phyloP scores from a whole-genome alignment of 2,113 vertebrate genomes.

The Pholis gunnellus region DNA sequence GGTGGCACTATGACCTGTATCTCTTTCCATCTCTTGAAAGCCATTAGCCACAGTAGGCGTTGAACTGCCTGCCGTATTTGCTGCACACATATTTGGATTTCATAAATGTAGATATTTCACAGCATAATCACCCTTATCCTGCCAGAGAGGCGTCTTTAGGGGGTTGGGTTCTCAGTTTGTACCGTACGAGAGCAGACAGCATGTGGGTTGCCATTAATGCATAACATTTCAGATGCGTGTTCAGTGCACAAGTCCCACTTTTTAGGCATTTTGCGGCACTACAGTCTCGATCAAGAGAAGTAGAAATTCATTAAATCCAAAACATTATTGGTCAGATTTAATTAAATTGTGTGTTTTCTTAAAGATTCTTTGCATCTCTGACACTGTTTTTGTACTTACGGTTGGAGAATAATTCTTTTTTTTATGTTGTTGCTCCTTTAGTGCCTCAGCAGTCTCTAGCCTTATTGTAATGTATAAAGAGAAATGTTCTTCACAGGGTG shows the following conservation, averaged over 20 bases:
- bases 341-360: too few relatives aligned
- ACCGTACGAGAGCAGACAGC: conserved; percentile 3
- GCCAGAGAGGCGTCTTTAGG: conserved; percentile 13
- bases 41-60: conserved; percentile 43
- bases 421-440: not conserved
- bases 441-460: not conserved
- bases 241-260: not conserved
- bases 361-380: too few relatives aligned
- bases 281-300: not conserved
- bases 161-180: conserved; percentile 32
- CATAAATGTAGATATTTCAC: conserved; percentile 51
- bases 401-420: not conserved
- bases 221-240: conserved; percentile 1
- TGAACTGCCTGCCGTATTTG: conserved; percentile 26
- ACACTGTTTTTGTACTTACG: too few relatives aligned
- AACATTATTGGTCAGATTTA: not conserved
- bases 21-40: conserved; percentile 27
- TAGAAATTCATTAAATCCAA: not conserved
- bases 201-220: not conserved
- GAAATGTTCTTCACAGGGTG: not conserved
- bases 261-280: not conserved
- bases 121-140: conserved; percentile 34
- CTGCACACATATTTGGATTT: conserved; percentile 21
- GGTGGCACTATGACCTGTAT: conserved; percentile 53
- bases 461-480: not conserved